A percentile compares a stretch with the other conserved stretches of the same genome.
Evolutionary conservation across 1,140 invertebrate genomes (phyloP).

Genomic region (Physella acuta): DNA sequence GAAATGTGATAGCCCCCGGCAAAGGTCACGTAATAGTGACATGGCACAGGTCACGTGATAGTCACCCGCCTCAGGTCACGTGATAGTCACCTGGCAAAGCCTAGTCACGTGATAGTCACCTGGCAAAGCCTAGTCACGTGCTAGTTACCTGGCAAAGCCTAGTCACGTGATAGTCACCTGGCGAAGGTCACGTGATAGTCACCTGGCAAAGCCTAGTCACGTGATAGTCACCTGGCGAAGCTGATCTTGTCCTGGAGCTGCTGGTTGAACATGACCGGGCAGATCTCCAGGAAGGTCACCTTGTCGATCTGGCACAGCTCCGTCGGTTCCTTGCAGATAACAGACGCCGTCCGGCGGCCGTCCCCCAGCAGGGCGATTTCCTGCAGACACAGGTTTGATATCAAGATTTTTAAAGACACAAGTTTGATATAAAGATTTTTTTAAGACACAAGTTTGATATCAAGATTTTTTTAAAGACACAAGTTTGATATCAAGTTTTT

Average conservation of each 20-base stretch:
- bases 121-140: too few species aligned
- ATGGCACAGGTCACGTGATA: slow-evolving; percentile 31
- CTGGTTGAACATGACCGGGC: slow-evolving; percentile 32
- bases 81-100: not conserved
- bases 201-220: not conserved
- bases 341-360: slow-evolving; percentile 32
- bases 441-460: too few species aligned
- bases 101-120: too few species aligned
- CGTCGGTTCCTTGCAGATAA: slow-evolving; percentile 36
- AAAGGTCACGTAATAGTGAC: slow-evolving; percentile 22
- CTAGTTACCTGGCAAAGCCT: slow-evolving; percentile 33
- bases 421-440: too few species aligned
- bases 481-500: too few species aligned
- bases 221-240: slow-evolving; percentile 38
- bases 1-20: too few species aligned
- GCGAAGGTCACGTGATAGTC: not conserved
- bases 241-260: slow-evolving; percentile 34
- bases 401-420: too few species aligned
- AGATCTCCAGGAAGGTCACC: slow-evolving; percentile 33
- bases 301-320: slow-evolving; percentile 42
- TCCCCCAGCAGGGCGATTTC: slow-evolving; percentile 40
- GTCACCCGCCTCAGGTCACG: too few species aligned
- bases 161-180: slow-evolving; percentile 25
- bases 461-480: too few species aligned
- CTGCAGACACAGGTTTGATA: too few species aligned